Evolutionary conservation across 2,113 vertebrate genomes (phyloP), one percentile per base, ranked within the genome.

Genomic region (Psettodes erumei): DNA sequence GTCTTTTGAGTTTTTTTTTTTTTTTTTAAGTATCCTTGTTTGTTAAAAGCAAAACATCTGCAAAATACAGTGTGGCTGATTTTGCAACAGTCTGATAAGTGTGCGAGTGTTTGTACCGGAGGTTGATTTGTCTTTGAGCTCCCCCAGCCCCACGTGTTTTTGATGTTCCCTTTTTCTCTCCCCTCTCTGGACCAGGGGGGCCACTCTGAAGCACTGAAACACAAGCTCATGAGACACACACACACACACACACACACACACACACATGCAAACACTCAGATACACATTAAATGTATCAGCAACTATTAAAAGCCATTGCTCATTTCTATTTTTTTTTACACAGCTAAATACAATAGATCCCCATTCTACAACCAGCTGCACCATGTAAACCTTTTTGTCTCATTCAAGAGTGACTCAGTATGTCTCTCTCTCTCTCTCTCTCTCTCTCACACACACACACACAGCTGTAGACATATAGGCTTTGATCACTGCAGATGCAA

Each of bases 141-240:
- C 72, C 82, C 86, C 81, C 81, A 67, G 79, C 73, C 78, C 79
- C 89, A 92, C 86, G 88, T 91, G 90, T 91, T 91, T 93, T 90
- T 89, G 88, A 92, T 93, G 88, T 91, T 89, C 86, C 83, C 62
- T 87, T 65, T 85, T 81, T 79, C 80, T 83, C 68, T 88, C 72
- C 62, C 53, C 63, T 82, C 77, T 87, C 27, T 73, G 81, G 80
- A 86, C 86, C 63, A 70, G 77, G 76, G 77, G 76, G 88, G 79
- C 89, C 79, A 77, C 80, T 82, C 60, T 81, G n/a, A n/a, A n/a
- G n/a, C n/a, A n/a, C n/a, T 79, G 63, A 90, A 85, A 84, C 80
- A 72, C 67, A 74, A 74, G 63, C 68, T 54, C 6, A 3, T 66
- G 28, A 33, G 71, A 32, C 79, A 51, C 40, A 74, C 67, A 60